Evolutionary conservation across 2,888 invertebrate genomes (phyloP).

Genomic region (Parnassius orleans): DNA sequence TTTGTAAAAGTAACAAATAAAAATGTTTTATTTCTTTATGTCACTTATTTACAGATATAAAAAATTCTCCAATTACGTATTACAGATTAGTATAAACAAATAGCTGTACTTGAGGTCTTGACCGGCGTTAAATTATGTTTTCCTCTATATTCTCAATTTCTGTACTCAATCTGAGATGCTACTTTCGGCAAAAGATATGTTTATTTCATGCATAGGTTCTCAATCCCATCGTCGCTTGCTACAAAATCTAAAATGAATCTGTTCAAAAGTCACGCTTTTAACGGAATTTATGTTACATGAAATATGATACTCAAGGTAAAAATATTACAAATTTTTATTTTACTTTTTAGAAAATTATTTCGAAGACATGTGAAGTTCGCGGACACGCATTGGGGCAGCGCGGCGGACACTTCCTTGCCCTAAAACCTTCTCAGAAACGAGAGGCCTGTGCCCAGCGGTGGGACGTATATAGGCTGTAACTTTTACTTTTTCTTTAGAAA

Average conservation of each 20-base stretch:
- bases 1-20: too few species aligned
- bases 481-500: background rate
- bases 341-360: background rate
- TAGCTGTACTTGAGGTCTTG: slow-evolving; percentile 11
- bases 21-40: too few species aligned
- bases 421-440: too few species aligned
- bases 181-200: slow-evolving; percentile 56
- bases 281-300: slow-evolving; percentile 42
- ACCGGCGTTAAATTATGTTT: slow-evolving; percentile 17
- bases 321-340: background rate
- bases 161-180: slow-evolving; percentile 10
- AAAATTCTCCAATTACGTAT: slow-evolving; percentile 1
- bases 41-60: background rate
- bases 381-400: too few species aligned
- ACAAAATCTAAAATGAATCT: slow-evolving; percentile 56
- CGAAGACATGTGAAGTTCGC: too few species aligned
- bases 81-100: slow-evolving; percentile 10
- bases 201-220: slow-evolving; percentile 60
- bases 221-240: slow-evolving; percentile 41
- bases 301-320: background rate
- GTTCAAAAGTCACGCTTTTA: slow-evolving; percentile 37
- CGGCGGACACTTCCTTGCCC: too few species aligned
- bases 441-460: too few species aligned
- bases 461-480: too few species aligned
- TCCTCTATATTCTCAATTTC: slow-evolving; percentile 12